Conservation (phyloP, 2,113 vertebrate genomes). For the Argyrosomus japonicus region DNA sequence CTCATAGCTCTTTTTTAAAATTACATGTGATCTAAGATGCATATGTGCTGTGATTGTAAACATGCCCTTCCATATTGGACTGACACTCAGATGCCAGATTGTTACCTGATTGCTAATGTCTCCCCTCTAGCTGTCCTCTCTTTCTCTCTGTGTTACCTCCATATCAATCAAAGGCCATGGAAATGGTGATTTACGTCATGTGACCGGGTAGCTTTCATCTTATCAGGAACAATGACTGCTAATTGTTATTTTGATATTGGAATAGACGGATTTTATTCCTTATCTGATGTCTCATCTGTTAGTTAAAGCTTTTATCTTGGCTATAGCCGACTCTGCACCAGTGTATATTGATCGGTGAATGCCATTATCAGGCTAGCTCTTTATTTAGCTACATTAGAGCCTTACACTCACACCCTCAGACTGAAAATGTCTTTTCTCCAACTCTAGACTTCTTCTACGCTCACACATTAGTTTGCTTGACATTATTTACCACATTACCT, state of each 20-base stretch:
- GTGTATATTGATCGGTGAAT: neutral
- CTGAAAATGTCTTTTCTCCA: neutral
- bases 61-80: neutral
- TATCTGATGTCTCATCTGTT: slow-evolving; percentile 5
- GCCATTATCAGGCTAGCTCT: neutral
- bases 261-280: neutral
- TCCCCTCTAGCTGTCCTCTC: neutral
- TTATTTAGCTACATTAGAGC: slow-evolving; percentile 6
- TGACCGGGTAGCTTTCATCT: neutral
- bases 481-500: neutral
- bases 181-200: neutral
- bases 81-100: neutral
- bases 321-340: neutral
- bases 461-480: neutral
- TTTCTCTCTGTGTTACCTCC: neutral
- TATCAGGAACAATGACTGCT: neutral
- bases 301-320: neutral
- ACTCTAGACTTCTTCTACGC: neutral
- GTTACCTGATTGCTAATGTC: slow-evolving; percentile 18
- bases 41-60: slow-evolving; percentile 14
- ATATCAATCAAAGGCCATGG: neutral
- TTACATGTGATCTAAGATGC: neutral
- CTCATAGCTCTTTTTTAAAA: neutral
- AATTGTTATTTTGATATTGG: neutral
- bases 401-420: neutral